Conservation (phyloP, 37 sponge, comb jelly and placozoan species). For the Dysidea cf. avara region DNA sequence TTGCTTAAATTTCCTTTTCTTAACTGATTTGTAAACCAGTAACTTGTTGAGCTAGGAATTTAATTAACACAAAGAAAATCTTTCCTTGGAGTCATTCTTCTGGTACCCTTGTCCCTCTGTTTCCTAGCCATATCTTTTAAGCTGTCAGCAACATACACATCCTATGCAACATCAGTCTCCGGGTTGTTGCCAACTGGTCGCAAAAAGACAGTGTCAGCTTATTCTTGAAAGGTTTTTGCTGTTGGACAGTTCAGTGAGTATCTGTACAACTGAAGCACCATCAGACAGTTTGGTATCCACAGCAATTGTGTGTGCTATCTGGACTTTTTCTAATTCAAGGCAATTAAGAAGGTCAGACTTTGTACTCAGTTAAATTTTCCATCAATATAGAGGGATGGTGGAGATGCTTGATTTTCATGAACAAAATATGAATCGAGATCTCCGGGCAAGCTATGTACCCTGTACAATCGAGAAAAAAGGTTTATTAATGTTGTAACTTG, state of each 20-base stretch:
- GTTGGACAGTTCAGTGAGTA: neutral
- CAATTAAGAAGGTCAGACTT: conserved; percentile 27
- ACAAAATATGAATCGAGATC: conserved; percentile 12
- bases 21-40: no score
- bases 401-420: conserved; percentile 38
- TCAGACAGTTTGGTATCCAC: conserved; percentile 16
- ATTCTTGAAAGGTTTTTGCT: neutral
- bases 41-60: no score
- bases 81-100: no score
- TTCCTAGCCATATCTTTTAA: no score
- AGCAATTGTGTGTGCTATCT: neutral
- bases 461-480: conserved; percentile 3
- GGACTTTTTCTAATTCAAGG: neutral
- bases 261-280: conserved; percentile 7
- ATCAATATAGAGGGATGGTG: conserved; percentile 4
- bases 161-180: no score
- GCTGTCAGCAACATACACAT: no score
- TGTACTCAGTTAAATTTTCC: conserved; percentile 17
- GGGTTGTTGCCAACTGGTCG: no score
- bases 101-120: no score
- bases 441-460: conserved; percentile 6
- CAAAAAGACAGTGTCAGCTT: neutral
- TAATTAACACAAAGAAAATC: no score
- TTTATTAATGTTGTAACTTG: conserved; percentile 8
- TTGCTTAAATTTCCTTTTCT: no score